Percentiles rank a stretch among this genome's conserved stretches.
Conservation (phyloP, 2,888 invertebrate species). For the Crematogaster levior region DNA sequence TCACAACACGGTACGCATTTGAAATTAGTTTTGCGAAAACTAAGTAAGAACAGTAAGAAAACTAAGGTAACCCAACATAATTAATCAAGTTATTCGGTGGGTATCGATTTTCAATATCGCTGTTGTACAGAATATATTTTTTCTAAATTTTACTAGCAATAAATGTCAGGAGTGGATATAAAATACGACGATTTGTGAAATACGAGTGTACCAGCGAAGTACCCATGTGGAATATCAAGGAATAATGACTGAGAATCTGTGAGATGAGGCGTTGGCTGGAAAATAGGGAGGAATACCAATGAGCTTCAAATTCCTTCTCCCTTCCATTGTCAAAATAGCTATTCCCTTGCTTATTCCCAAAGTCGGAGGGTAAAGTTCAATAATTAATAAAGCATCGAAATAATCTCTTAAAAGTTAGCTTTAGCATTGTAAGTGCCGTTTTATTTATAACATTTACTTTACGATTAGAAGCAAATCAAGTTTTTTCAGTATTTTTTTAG, state of each 20-base stretch:
- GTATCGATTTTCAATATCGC: conserved; percentile 9
- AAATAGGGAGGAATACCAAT: conserved; percentile 26
- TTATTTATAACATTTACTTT: conserved; percentile 3
- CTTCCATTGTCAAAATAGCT: background rate
- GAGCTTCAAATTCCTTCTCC: background rate
- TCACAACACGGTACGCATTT: background rate
- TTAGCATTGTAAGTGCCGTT: background rate
- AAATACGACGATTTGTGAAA: conserved; percentile 24
- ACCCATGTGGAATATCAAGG: conserved; percentile 35
- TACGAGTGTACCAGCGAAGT: background rate
- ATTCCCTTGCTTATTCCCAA: background rate
- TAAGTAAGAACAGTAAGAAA: background rate
- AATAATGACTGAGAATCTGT: conserved; percentile 35
- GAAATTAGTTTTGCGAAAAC: background rate
- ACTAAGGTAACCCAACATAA: background rate
- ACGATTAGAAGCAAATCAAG: background rate
- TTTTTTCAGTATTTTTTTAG: background rate
- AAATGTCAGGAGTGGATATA: conserved; percentile 14
- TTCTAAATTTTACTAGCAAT: conserved; percentile 29
- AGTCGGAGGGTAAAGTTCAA: background rate
- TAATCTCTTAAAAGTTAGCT: background rate
- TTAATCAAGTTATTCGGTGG: conserved; percentile 10
- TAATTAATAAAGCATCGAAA: background rate
- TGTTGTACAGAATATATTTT: conserved; percentile 13
- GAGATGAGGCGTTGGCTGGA: conserved; percentile 13